A percentile compares a stretch with the other conserved stretches of the same genome.
Conservation (phyloP, 2,888 invertebrate species). For the Icerya purchasi region DNA sequence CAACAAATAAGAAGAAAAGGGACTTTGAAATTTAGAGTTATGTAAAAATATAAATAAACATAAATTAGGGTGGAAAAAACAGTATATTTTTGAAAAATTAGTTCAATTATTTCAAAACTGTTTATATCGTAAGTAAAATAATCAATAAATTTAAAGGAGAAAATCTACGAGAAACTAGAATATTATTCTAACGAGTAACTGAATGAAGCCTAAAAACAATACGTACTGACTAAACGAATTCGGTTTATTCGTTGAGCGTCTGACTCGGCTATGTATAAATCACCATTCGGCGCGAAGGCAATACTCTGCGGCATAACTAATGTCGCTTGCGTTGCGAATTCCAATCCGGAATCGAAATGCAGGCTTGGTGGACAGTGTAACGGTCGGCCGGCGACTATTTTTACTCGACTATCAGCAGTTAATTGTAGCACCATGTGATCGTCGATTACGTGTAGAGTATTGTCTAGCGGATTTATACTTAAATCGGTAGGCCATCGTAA, state of each 20-base stretch:
- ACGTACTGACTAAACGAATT: slow-evolving; percentile 49
- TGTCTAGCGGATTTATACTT: slow-evolving; percentile 81
- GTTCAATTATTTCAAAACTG: too few species aligned
- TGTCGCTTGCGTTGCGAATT: slow-evolving; percentile 74
- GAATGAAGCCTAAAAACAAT: neutral
- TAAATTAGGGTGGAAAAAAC: too few species aligned
- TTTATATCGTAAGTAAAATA: too few species aligned
- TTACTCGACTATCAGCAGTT: slow-evolving; percentile 73
- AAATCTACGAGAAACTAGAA: too few species aligned
- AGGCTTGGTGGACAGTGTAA: slow-evolving; percentile 68
- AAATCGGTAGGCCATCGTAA: slow-evolving; percentile 90
- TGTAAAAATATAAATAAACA: too few species aligned
- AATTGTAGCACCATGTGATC: slow-evolving; percentile 85
- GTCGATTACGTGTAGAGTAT: slow-evolving; percentile 85
- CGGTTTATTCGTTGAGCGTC: slow-evolving; percentile 87
- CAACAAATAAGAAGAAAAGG: too few species aligned
- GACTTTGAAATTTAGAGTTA: too few species aligned
- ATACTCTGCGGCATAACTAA: slow-evolving; percentile 86
- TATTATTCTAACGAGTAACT: too few species aligned
- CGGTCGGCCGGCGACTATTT: slow-evolving; percentile 81
- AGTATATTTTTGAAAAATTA: too few species aligned
- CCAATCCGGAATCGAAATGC: slow-evolving; percentile 38
- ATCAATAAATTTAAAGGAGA: too few species aligned
- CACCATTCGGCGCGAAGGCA: slow-evolving; percentile 76
- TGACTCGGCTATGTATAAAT: slow-evolving; percentile 84